Percentiles rank a stretch among this genome's conserved stretches.
phyloP scores from a whole-genome alignment of 2,113 vertebrate genomes.

The Odontophorus gujanensis region DNA sequence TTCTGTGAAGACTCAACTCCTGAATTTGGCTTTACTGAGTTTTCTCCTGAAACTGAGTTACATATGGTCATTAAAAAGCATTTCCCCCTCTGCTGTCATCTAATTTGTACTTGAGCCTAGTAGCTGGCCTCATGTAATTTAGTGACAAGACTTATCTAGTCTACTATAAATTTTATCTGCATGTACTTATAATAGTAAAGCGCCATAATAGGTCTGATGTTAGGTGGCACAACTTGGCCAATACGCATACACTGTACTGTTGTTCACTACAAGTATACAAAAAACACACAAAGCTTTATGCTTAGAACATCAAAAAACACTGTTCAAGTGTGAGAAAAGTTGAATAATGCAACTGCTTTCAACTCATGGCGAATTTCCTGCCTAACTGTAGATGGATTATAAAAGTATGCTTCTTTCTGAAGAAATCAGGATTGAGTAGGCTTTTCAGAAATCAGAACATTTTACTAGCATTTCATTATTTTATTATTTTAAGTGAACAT shows the following conservation, averaged over 20 bases:
- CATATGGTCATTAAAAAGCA: conserved; percentile 61
- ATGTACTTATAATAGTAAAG: background rate
- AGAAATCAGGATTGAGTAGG: background rate
- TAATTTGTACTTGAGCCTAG: conserved; percentile 2
- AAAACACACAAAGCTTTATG: background rate
- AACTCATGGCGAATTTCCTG: background rate
- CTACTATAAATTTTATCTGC: background rate
- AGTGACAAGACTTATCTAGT: too few relatives aligned
- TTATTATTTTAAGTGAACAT: background rate
- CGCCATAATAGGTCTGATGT: background rate
- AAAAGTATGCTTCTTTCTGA: background rate
- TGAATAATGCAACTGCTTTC: background rate
- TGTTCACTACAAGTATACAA: background rate
- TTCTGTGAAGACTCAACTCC: conserved; percentile 69
- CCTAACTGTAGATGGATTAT: too few relatives aligned
- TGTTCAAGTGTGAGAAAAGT: background rate
- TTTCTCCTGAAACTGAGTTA: background rate
- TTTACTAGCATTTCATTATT: background rate
- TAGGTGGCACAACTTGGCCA: background rate
- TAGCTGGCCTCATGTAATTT: background rate
- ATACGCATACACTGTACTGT: background rate
- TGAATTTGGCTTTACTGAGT: background rate
- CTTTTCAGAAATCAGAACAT: background rate
- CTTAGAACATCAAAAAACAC: too few relatives aligned
- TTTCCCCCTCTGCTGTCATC: conserved; percentile 24